These are phyloP conservation scores for Tipula confusa DNA, from an alignment of 2,888 invertebrate genomes.

Conservation along the genomic window DNA sequence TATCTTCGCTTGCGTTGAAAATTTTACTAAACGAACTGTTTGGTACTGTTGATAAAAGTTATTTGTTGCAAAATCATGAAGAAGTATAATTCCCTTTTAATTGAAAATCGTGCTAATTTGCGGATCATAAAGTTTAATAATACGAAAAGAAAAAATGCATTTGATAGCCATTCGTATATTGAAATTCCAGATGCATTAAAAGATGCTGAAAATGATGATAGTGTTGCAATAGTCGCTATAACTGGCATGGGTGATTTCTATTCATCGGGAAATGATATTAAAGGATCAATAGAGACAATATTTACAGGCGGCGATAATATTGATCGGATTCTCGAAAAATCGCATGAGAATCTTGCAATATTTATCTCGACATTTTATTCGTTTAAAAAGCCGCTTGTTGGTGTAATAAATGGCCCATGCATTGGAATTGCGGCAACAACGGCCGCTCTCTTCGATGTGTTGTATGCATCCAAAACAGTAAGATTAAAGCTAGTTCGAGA, in stretches of 20 bases:
- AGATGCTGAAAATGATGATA: conserved; percentile 62
- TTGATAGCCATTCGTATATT: conserved; percentile 63
- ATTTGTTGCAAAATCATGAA: too few relatives aligned
- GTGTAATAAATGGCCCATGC: conserved; percentile 89
- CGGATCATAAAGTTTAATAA: conserved; percentile 66
- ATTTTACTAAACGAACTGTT: too few relatives aligned
- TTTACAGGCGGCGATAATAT: background rate
- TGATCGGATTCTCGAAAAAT: conserved; percentile 34
- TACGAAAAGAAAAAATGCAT: conserved; percentile 75
- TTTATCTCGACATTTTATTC: conserved; percentile 74
- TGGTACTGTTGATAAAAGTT: too few relatives aligned
- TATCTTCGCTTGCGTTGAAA: too few relatives aligned
- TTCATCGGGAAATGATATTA: conserved; percentile 79
- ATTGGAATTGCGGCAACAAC: conserved; percentile 87
- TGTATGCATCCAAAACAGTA: conserved; percentile 81
- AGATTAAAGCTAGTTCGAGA: conserved; percentile 37
- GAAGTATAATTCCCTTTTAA: too few relatives aligned
- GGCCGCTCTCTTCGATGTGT: conserved; percentile 78
- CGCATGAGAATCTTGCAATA: conserved; percentile 50
- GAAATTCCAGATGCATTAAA: conserved; percentile 61
- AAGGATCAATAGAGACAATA: conserved; percentile 38
- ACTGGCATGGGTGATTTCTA: conserved; percentile 79
- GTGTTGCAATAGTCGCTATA: conserved; percentile 65
- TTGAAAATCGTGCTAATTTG: conserved; percentile 51
- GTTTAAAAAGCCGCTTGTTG: conserved; percentile 83